Conservation (phyloP, 1,140 invertebrate genomes). For the Bombus superbus region DNA sequence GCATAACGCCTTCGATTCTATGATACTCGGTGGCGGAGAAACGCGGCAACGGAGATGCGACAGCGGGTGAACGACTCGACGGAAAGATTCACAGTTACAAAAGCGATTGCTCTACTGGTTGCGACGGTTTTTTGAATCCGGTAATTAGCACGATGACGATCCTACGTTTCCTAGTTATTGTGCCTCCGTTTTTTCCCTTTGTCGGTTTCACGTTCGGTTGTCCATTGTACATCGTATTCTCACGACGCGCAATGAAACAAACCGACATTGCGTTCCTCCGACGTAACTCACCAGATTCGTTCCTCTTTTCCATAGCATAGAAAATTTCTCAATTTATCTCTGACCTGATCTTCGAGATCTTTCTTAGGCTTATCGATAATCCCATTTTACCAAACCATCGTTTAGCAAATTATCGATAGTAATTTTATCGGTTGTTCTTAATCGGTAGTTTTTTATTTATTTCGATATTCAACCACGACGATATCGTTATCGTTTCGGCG, state of each 20-base stretch:
- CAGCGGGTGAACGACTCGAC: conserved; percentile 11
- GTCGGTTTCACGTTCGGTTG: neutral
- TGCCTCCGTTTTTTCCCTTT: conserved; percentile 21
- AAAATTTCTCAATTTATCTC: neutral
- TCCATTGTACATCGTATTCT: conserved; percentile 52
- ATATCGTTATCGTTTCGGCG: too few species aligned
- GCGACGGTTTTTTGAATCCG: conserved; percentile 1
- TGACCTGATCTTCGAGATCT: accelerated
- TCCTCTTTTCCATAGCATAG: neutral
- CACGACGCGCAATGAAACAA: conserved; percentile 40
- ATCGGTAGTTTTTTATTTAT: too few species aligned
- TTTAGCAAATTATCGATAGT: neutral
- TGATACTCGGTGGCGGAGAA: neutral
- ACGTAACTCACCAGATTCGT: conserved; percentile 11
- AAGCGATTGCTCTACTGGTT: neutral
- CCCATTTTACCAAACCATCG: too few species aligned
- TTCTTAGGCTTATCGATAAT: too few species aligned
- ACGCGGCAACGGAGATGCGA: neutral
- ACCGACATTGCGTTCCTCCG: neutral
- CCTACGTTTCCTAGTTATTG: conserved; percentile 64
- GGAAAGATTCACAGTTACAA: conserved; percentile 1
- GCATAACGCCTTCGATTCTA: neutral
- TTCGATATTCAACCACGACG: too few species aligned
- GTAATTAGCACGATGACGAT: conserved; percentile 56
- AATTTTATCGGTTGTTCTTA: too few species aligned